phyloP scores from a whole-genome alignment of 1,140 invertebrate species.

The Pseudomyrmex gracilis region DNA sequence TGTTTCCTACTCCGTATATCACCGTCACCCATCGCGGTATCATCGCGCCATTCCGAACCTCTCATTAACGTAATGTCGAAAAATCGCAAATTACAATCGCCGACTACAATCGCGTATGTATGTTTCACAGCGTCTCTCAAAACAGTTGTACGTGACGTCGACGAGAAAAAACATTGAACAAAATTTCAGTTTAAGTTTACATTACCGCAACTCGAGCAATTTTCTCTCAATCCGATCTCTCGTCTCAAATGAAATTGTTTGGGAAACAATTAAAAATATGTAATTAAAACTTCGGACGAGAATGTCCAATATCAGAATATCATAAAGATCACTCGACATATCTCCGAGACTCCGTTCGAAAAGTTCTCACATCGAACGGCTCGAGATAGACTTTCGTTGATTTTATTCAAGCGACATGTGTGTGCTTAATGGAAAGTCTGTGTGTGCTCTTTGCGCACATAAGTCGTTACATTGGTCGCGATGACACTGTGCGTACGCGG shows the following conservation, averaged over 20 bases:
- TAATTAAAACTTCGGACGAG: not conserved
- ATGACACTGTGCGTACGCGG: conserved; percentile 25
- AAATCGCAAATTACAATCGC: conserved; percentile 39
- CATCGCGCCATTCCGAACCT: conserved; percentile 37
- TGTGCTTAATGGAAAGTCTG: not conserved
- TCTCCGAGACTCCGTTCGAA: not conserved
- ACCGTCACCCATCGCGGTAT: conserved; percentile 46
- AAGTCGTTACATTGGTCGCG: conserved; percentile 49
- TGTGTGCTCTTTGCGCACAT: conserved; percentile 26
- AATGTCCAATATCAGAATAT: conserved; percentile 33
- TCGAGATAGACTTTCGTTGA: conserved; percentile 27
- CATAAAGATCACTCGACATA: conserved; percentile 13
- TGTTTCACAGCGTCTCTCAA: conserved; percentile 31
- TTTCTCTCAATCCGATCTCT: too few species aligned
- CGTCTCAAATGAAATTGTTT: too few species aligned
- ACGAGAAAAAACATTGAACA: not conserved
- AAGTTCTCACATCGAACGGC: not conserved
- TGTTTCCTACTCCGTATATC: conserved; percentile 80
- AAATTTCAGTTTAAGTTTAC: not conserved
- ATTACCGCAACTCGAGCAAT: not conserved
- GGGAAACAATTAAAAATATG: conserved; percentile 6
- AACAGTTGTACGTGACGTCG: conserved; percentile 7
- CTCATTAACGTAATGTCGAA: conserved; percentile 60
- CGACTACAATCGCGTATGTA: not conserved
- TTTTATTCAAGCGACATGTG: not conserved